Evolutionary conservation across 2,797 vertebrate species (phyloP).

Genomic region (Sus cebifrons): DNA sequence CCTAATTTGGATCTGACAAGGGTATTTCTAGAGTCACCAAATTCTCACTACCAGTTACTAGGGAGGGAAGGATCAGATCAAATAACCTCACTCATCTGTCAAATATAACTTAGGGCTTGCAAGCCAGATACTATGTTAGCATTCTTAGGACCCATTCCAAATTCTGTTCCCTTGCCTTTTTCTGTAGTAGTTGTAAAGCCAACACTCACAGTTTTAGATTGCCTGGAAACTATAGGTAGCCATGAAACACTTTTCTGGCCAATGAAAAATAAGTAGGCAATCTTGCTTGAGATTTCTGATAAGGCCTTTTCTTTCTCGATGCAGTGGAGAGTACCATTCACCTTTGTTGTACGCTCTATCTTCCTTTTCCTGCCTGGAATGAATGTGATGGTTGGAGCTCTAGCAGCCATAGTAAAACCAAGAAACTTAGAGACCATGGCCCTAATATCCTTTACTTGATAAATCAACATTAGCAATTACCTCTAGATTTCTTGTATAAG

Average conservation of each 20-base stretch:
- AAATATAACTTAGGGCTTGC: neutral
- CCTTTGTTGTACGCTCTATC: neutral
- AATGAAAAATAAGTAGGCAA: neutral
- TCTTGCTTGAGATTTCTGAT: constrained; percentile 7
- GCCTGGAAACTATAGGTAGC: neutral
- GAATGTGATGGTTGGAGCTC: neutral
- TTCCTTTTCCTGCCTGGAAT: neutral
- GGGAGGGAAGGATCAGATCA: neutral
- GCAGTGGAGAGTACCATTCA: neutral
- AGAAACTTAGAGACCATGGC: neutral
- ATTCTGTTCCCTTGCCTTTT: neutral
- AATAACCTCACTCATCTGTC: neutral
- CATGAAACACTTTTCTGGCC: neutral
- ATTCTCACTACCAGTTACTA: neutral
- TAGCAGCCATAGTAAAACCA: neutral
- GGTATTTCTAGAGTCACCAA: neutral
- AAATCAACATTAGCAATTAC: neutral
- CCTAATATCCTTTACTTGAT: neutral
- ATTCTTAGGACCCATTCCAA: neutral
- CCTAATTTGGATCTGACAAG: constrained; percentile 7
- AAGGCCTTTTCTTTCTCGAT: constrained; percentile 22
- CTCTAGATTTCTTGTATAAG: neutral
- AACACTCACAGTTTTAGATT: constrained; percentile 24
- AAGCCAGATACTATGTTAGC: neutral
- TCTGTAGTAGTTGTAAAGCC: neutral